Evolutionary conservation across 2,888 invertebrate species (phyloP).

Genomic region (Pachliopta kotzebuea): DNA sequence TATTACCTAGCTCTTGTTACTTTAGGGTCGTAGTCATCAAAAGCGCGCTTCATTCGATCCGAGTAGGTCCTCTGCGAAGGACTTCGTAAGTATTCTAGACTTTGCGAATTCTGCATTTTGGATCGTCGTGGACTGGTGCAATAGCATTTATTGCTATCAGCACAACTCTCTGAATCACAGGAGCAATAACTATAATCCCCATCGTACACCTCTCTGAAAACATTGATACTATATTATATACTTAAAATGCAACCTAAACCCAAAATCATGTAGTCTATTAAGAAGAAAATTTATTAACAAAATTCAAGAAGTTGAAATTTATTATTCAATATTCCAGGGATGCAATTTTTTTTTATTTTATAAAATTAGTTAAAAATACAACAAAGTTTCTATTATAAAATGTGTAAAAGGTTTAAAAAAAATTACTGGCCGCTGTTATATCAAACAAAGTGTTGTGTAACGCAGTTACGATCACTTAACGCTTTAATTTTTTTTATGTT

Average conservation of each 20-base stretch:
- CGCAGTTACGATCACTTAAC: not conserved
- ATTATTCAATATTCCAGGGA: too few relatives aligned
- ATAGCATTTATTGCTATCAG: conserved; percentile 93
- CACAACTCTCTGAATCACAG: conserved; percentile 92
- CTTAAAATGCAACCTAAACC: not conserved
- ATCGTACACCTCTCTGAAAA: conserved; percentile 63
- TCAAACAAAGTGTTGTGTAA: not conserved
- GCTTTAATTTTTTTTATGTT: conserved; percentile 1
- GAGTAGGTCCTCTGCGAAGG: conserved; percentile 69
- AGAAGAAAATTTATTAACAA: not conserved
- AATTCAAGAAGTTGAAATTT: too few relatives aligned
- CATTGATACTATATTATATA: not conserved
- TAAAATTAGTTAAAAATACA: too few relatives aligned
- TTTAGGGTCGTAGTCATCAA: conserved; percentile 67
- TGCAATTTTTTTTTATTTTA: not conserved
- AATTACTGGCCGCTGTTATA: too few relatives aligned
- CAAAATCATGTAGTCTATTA: not conserved
- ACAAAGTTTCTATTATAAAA: too few relatives aligned
- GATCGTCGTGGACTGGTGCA: conserved; percentile 75
- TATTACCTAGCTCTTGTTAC: conserved; percentile 56
- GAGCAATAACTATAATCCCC: conserved; percentile 83
- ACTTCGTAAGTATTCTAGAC: conserved; percentile 78
- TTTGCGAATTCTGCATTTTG: conserved; percentile 64
- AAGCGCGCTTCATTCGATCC: conserved; percentile 58
- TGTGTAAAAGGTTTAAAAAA: too few relatives aligned